phyloP scores from a whole-genome alignment of 2,888 invertebrate genomes.

The Amiota communis region DNA sequence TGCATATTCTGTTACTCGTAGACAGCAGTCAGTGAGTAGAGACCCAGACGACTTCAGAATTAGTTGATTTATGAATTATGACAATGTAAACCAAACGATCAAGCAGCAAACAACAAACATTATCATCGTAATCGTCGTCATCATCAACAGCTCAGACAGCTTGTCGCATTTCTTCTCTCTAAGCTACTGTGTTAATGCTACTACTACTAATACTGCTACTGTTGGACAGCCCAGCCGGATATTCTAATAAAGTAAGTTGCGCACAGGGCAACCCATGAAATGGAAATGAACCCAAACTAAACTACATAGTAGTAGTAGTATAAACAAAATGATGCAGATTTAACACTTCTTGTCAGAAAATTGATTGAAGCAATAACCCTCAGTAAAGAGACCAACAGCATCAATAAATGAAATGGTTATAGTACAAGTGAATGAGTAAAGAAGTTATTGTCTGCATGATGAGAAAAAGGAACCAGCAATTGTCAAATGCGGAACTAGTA shows the following conservation, averaged over 20 bases:
- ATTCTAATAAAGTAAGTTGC: conserved; percentile 63
- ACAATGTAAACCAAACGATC: conserved; percentile 54
- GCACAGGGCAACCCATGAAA: conserved; percentile 16
- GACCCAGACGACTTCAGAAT: conserved; percentile 56
- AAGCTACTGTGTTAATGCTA: conserved; percentile 33
- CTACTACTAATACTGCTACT: neutral
- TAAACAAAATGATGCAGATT: conserved; percentile 60
- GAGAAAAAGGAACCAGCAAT: conserved; percentile 62
- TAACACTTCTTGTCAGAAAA: conserved; percentile 72
- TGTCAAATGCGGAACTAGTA: conserved; percentile 66
- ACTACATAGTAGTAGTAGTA: neutral
- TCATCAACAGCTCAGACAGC: conserved; percentile 46
- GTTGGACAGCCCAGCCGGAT: conserved; percentile 59
- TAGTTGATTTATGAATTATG: conserved; percentile 69
- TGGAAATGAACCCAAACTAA: neutral
- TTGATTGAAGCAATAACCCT: conserved; percentile 65
- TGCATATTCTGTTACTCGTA: neutral
- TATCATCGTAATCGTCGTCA: conserved; percentile 13
- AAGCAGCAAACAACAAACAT: conserved; percentile 22
- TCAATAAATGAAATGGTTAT: conserved; percentile 7
- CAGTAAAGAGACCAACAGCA: conserved; percentile 49
- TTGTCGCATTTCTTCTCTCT: conserved; percentile 50
- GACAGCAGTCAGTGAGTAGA: conserved; percentile 34
- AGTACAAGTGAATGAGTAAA: conserved; percentile 14
- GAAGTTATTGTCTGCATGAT: neutral